phyloP scores from a whole-genome alignment of 2,888 invertebrate genomes.

The Luperina testacea region DNA sequence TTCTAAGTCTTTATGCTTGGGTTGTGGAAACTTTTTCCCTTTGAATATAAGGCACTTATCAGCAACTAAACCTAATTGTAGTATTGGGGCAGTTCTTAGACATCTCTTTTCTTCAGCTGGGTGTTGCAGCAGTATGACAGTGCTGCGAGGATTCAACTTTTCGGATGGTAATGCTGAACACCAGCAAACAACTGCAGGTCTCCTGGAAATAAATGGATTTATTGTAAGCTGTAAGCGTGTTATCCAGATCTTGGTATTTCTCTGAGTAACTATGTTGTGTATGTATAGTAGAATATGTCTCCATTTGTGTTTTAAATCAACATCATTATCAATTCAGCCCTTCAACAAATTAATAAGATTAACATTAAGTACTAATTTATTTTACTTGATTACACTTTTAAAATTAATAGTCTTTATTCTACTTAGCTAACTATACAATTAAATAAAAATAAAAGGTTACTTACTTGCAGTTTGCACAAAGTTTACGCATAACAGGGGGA shows the following conservation, averaged over 20 bases:
- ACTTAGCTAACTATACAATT: neutral
- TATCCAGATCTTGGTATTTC: neutral
- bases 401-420: neutral
- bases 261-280: too few species aligned
- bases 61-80: slow-evolving; percentile 93
- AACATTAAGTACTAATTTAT: neutral
- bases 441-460: slow-evolving; percentile 63
- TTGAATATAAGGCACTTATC: slow-evolving; percentile 94
- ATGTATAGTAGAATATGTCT: too few species aligned
- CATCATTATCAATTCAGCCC: neutral
- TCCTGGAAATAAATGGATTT: slow-evolving; percentile 88
- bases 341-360: neutral
- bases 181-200: slow-evolving; percentile 97
- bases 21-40: slow-evolving; percentile 95
- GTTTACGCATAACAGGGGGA: slow-evolving; percentile 93
- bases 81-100: slow-evolving; percentile 96
- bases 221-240: neutral
- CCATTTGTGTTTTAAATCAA: neutral
- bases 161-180: slow-evolving; percentile 94
- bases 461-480: slow-evolving; percentile 94
- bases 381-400: neutral
- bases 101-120: slow-evolving; percentile 98
- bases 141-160: slow-evolving; percentile 92
- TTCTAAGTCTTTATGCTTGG: slow-evolving; percentile 91
- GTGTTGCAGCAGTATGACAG: slow-evolving; percentile 96